A percentile compares a stretch with the other conserved stretches of the same genome.
These are phyloP conservation scores for Pseudobourletiella spinata DNA, from an alignment of 1,140 invertebrate species.

Conservation along the genomic window DNA sequence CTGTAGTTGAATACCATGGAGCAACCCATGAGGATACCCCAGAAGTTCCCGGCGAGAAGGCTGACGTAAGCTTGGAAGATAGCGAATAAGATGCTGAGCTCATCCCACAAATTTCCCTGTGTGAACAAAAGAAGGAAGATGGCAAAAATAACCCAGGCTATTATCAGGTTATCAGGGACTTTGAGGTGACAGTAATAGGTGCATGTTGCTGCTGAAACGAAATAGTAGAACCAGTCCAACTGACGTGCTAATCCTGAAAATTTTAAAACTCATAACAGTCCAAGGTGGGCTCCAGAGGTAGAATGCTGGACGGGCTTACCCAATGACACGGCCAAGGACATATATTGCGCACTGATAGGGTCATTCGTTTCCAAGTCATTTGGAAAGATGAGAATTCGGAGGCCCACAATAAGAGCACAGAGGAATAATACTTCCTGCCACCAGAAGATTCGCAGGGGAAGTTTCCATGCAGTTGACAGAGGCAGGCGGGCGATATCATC, in stretches of 20 bases:
- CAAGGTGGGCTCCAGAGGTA: too few relatives aligned
- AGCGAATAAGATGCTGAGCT: neutral
- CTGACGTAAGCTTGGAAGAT: neutral
- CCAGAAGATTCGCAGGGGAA: neutral
- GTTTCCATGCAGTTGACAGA: neutral
- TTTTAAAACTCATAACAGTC: too few relatives aligned
- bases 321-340: too few relatives aligned
- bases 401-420: neutral
- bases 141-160: neutral
- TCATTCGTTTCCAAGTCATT: neutral
- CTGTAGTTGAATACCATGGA: neutral
- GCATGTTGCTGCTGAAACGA: neutral
- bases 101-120: neutral
- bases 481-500: neutral
- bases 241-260: neutral
- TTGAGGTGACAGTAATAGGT: neutral
- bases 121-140: neutral
- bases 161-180: neutral
- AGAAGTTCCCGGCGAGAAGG: neutral
- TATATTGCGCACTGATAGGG: too few relatives aligned
- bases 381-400: neutral
- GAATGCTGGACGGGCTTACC: too few relatives aligned
- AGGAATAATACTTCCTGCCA: neutral
- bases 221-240: neutral
- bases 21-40: neutral